Percentiles rank a stretch among this genome's conserved stretches.
These are phyloP conservation scores for Tetragonisca angustula DNA, from an alignment of 2,888 invertebrate genomes.

Conservation along the genomic window DNA sequence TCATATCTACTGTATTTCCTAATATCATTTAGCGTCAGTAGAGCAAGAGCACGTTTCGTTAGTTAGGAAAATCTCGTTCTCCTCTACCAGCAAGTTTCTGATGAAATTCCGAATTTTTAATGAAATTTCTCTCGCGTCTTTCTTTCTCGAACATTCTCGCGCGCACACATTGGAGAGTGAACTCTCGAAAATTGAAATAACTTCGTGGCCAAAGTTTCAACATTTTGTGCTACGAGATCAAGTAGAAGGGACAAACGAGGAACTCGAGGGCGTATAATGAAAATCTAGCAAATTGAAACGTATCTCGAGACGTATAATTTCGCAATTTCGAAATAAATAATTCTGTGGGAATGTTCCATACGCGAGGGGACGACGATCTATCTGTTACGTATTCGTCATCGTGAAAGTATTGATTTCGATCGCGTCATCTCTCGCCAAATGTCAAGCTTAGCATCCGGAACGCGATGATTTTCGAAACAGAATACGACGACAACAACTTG, in stretches of 20 bases:
- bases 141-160: neutral
- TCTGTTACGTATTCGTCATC: neutral
- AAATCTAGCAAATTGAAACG: neutral
- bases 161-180: neutral
- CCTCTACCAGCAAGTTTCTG: neutral
- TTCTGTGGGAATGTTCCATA: neutral
- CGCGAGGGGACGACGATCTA: neutral
- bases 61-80: neutral
- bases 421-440: neutral
- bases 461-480: slow-evolving; percentile 25
- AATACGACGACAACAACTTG: slow-evolving; percentile 30
- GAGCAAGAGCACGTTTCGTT: too few species aligned
- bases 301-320: neutral
- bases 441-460: slow-evolving; percentile 8
- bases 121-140: neutral
- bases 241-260: neutral
- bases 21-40: too few species aligned
- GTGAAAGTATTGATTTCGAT: slow-evolving; percentile 9
- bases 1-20: too few species aligned
- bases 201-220: neutral
- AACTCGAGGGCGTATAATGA: neutral
- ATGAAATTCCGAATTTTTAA: neutral
- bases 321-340: neutral
- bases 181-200: neutral
- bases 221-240: neutral